Conservation (phyloP, 2,888 invertebrate genomes). For the Drosophila dives region DNA sequence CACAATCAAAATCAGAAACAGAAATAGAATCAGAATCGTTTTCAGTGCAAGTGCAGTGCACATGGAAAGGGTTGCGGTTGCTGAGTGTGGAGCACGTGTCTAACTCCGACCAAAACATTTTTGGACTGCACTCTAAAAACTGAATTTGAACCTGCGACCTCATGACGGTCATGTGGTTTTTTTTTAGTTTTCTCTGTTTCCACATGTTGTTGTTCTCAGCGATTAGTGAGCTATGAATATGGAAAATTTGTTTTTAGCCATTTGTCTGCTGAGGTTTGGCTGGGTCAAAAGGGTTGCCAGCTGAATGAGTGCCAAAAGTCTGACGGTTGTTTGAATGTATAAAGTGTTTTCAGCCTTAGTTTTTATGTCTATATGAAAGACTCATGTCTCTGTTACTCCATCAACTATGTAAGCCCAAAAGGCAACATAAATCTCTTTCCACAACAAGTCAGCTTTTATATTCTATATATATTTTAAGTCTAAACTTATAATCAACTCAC, state of each 20-base stretch:
- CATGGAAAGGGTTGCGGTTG: slow-evolving; percentile 62
- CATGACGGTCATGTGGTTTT: slow-evolving; percentile 27
- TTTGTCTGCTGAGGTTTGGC: slow-evolving; percentile 38
- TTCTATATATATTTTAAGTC: neutral
- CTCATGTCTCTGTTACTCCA: neutral
- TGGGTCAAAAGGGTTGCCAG: slow-evolving; percentile 50
- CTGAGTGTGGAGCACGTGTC: slow-evolving; percentile 63
- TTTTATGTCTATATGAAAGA: no score
- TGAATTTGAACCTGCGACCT: slow-evolving; percentile 39
- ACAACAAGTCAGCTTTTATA: neutral
- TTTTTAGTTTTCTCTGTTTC: slow-evolving; percentile 36
- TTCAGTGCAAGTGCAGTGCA: slow-evolving; percentile 34
- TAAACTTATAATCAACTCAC: neutral
- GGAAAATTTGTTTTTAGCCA: slow-evolving; percentile 48
- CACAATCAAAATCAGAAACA: slow-evolving; percentile 26
- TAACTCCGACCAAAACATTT: slow-evolving; percentile 31
- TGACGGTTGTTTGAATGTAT: neutral
- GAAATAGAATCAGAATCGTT: slow-evolving; percentile 27
- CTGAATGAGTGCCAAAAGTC: slow-evolving; percentile 21
- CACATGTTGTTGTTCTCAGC: slow-evolving; percentile 69
- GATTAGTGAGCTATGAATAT: slow-evolving; percentile 35
- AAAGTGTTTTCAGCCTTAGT: neutral
- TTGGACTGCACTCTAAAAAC: slow-evolving; percentile 21
- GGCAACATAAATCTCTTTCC: neutral
- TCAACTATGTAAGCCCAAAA: neutral